Percentiles rank a stretch among this genome's conserved stretches.
phyloP scores from a whole-genome alignment of 2,797 vertebrate genomes.

The Chrysocyon brachyurus region DNA sequence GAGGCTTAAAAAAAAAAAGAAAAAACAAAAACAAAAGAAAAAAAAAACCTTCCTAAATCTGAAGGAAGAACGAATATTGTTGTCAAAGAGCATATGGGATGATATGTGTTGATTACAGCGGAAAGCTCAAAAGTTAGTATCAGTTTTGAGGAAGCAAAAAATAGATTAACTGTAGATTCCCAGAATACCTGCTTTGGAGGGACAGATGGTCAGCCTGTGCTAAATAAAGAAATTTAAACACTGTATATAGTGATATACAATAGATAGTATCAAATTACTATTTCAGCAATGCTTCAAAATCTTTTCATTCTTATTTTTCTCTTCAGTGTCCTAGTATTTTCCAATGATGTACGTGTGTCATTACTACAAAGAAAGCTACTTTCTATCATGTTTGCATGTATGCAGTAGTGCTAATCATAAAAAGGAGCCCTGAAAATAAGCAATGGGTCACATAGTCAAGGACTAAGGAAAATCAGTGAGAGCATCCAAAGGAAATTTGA shows the following conservation, averaged over 20 bases:
- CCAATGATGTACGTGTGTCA: not conserved
- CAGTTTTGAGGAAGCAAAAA: not conserved
- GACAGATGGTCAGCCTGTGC: not conserved
- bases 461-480: not conserved
- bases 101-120: not conserved
- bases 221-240: slow-evolving; percentile 1
- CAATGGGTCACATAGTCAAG: not conserved
- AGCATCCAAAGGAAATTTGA: not conserved
- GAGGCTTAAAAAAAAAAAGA: not conserved
- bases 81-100: not conserved
- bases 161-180: not conserved
- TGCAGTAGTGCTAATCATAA: not conserved
- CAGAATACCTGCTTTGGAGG: not conserved
- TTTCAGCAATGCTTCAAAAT: slow-evolving; percentile 12
- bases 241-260: not conserved
- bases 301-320: not conserved
- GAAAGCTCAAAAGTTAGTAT: not conserved
- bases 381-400: not conserved
- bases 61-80: not conserved
- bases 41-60: not conserved
- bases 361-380: not conserved
- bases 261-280: not conserved
- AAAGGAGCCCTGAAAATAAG: not conserved
- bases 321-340: not conserved
- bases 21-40: not conserved